Conservation (phyloP, 2,888 invertebrate species). For the Ariolimax columbianus region DNA sequence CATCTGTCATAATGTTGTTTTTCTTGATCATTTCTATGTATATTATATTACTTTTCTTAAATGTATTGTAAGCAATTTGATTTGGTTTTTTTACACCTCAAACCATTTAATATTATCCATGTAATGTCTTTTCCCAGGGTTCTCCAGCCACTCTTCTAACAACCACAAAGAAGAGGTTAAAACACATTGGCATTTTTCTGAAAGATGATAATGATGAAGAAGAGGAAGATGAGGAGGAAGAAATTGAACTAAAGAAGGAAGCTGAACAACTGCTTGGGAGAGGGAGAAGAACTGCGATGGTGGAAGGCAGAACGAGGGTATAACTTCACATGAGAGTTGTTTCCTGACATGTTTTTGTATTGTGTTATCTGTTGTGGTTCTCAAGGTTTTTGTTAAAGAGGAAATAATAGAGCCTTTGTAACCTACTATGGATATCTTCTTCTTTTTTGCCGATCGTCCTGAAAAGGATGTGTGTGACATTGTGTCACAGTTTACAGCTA, state of each 20-base stretch:
- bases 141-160: constrained; percentile 92
- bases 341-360: background rate
- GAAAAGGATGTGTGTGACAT: no score
- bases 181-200: constrained; percentile 95
- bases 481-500: no score
- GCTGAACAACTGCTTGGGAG: constrained; percentile 86
- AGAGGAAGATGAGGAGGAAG: constrained; percentile 85
- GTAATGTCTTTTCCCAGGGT: constrained; percentile 70
- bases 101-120: background rate
- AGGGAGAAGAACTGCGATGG: constrained; percentile 88
- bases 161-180: constrained; percentile 94
- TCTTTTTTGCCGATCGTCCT: no score
- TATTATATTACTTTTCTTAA: no score
- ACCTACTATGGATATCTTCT: no score
- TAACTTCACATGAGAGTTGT: background rate
- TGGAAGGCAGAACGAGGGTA: constrained; percentile 92
- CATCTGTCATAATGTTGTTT: no score
- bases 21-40: no score
- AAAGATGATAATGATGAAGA: constrained; percentile 81
- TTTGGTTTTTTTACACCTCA: background rate
- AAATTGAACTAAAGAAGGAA: constrained; percentile 80
- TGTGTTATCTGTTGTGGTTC: background rate
- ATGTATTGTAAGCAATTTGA: no score
- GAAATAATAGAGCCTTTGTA: no score
- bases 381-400: no score